These are phyloP conservation scores for Gephyroberyx darwinii DNA, from an alignment of 2,797 vertebrate species.

Conservation along the genomic window DNA sequence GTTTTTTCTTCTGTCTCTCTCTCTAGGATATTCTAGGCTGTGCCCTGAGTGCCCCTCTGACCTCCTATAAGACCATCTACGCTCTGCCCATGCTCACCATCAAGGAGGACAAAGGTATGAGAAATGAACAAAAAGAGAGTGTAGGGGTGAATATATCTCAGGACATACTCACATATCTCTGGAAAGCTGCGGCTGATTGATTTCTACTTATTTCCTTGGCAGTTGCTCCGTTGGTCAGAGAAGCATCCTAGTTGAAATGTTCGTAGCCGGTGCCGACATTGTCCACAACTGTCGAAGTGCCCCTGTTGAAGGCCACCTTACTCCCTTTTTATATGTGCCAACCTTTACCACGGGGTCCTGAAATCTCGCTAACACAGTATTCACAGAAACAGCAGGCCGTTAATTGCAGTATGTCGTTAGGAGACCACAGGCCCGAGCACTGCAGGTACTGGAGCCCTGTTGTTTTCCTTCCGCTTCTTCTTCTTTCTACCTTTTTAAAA, in stretches of 20 bases:
- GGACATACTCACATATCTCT: background rate
- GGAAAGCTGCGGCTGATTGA: background rate
- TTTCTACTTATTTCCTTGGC: background rate
- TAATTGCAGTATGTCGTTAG: background rate
- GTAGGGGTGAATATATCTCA: background rate
- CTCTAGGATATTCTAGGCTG: conserved; percentile 91
- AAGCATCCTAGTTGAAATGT: too few species aligned
- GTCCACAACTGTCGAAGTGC: background rate
- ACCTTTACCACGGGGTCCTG: background rate
- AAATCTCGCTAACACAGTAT: background rate
- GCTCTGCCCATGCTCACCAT: conserved; percentile 98
- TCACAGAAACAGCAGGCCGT: too few species aligned
- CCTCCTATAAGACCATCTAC: conserved; percentile 89
- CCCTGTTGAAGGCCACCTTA: background rate
- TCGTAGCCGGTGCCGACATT: background rate
- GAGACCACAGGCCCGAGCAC: too few species aligned
- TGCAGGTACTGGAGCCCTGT: too few species aligned
- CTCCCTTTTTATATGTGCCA: background rate
- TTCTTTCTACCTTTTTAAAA: background rate
- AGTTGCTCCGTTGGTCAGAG: background rate
- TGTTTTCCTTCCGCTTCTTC: too few species aligned
- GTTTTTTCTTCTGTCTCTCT: background rate
- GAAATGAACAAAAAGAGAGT: background rate
- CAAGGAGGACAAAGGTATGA: conserved; percentile 97
- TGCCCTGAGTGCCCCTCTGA: conserved; percentile 90